Conservation (phyloP, 2,797 vertebrate genomes). For the Apogon talboti region DNA sequence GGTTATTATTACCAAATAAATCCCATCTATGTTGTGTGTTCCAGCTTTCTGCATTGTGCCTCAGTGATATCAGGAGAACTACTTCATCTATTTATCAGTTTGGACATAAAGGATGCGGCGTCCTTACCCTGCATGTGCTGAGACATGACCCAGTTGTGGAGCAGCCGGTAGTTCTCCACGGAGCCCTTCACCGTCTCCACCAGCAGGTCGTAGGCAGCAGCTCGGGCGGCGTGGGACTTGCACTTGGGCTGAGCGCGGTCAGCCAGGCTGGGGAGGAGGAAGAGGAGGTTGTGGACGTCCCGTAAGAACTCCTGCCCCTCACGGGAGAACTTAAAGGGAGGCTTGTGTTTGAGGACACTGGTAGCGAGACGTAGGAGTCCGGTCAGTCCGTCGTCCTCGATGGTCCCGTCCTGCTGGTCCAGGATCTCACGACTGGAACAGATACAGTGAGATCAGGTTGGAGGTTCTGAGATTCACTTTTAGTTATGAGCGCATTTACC, state of each 20-base stretch:
- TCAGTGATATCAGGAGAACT: not conserved
- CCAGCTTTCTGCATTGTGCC: not conserved
- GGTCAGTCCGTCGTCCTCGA: slow-evolving; percentile 96
- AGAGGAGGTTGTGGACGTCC: slow-evolving; percentile 96
- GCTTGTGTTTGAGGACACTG: slow-evolving; percentile 98
- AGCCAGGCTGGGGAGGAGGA: slow-evolving; percentile 95
- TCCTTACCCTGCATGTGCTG: slow-evolving; percentile 98
- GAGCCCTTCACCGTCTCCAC: slow-evolving; percentile 98
- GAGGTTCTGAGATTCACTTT: too few relatives aligned
- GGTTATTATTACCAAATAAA: too few relatives aligned
- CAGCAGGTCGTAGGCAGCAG: slow-evolving; percentile 96
- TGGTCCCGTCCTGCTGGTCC: slow-evolving; percentile 94
- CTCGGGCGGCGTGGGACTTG: slow-evolving; percentile 95
- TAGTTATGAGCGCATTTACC: too few relatives aligned
- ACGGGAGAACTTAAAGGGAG: slow-evolving; percentile 96
- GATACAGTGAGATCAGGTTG: not conserved
- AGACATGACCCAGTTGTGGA: slow-evolving; percentile 99
- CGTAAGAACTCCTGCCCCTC: slow-evolving; percentile 98
- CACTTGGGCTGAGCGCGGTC: slow-evolving; percentile 97
- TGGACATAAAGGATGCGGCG: rapidly evolving
- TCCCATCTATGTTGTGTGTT: not conserved
- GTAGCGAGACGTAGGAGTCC: slow-evolving; percentile 94
- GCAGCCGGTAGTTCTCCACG: slow-evolving; percentile 96
- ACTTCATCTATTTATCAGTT: not conserved
- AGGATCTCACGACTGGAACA: slow-evolving; percentile 92